These are phyloP conservation scores for Harpagifer antarcticus DNA, from an alignment of 2,797 vertebrate species.

Conservation along the genomic window DNA sequence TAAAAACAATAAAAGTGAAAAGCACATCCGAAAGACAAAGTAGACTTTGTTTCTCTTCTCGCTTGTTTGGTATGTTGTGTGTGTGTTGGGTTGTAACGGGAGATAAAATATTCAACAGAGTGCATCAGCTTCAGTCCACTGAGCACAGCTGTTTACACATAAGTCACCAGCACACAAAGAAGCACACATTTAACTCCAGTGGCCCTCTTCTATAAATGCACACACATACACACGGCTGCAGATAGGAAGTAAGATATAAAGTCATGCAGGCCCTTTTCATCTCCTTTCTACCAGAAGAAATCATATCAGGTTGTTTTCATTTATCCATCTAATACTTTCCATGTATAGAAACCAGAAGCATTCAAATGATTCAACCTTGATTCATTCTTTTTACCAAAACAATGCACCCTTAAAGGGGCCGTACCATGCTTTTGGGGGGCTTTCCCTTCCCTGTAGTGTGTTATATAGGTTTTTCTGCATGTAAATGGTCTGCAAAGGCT, in stretches of 20 bases:
- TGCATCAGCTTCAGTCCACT: conserved; percentile 76
- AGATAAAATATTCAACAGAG: conserved; percentile 81
- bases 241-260: conserved; percentile 21
- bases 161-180: conserved; percentile 42
- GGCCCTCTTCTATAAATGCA: conserved; percentile 15
- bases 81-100: conserved; percentile 44
- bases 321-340: conserved; percentile 3
- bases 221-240: conserved; percentile 17
- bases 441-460: too few relatives aligned
- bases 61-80: not conserved
- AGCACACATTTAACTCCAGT: conserved; percentile 27
- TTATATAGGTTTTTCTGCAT: too few relatives aligned
- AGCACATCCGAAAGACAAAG: conserved; percentile 25
- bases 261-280: conserved; percentile 17
- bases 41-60: not conserved
- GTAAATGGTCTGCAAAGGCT: too few relatives aligned
- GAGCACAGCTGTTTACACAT: conserved; percentile 76
- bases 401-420: not conserved
- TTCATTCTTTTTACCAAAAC: not conserved
- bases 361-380: not conserved
- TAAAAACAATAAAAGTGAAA: conserved; percentile 37
- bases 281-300: conserved; percentile 1
- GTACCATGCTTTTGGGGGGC: too few relatives aligned
- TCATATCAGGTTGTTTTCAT: conserved; percentile 13
- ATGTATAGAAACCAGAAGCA: not conserved